A percentile compares a stretch with the other conserved stretches of the same genome.
Conservation (phyloP, 2,888 invertebrate genomes). For the Apodemia zela region DNA sequence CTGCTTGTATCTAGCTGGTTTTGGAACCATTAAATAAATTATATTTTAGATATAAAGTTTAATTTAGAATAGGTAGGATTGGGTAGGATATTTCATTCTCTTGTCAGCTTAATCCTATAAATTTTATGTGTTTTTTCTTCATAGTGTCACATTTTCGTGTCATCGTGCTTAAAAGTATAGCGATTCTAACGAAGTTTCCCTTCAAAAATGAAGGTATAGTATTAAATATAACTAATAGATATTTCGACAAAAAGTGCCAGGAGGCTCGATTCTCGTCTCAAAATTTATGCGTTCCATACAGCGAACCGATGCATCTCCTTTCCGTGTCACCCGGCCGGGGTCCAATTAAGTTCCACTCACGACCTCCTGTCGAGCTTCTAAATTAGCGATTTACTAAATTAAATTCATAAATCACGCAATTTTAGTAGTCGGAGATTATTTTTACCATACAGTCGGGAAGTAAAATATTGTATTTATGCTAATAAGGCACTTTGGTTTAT, state of each 20-base stretch:
- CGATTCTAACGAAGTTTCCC: too few relatives aligned
- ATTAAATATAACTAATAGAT: not conserved
- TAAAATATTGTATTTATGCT: too few relatives aligned
- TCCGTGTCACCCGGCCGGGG: constrained; percentile 74
- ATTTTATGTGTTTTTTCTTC: too few relatives aligned
- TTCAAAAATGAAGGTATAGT: not conserved
- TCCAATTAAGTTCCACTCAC: constrained; percentile 79
- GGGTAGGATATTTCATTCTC: too few relatives aligned
- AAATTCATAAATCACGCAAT: not conserved
- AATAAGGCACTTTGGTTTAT: not conserved
- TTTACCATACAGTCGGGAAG: too few relatives aligned
- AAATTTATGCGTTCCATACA: constrained; percentile 75
- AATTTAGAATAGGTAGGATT: too few relatives aligned
- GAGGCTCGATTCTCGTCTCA: constrained; percentile 55
- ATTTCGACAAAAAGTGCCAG: constrained; percentile 35
- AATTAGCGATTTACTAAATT: constrained; percentile 35
- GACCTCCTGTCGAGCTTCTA: constrained; percentile 57
- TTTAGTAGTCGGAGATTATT: constrained; percentile 8
- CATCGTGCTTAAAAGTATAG: too few relatives aligned
- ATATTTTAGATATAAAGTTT: too few relatives aligned
- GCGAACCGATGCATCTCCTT: constrained; percentile 73
- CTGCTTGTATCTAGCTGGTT: too few relatives aligned
- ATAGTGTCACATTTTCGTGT: too few relatives aligned
- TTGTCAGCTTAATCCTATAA: too few relatives aligned
- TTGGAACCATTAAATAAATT: too few relatives aligned